Conservation (phyloP, 2,797 vertebrate species). For the Semaprochilodus insignis region DNA sequence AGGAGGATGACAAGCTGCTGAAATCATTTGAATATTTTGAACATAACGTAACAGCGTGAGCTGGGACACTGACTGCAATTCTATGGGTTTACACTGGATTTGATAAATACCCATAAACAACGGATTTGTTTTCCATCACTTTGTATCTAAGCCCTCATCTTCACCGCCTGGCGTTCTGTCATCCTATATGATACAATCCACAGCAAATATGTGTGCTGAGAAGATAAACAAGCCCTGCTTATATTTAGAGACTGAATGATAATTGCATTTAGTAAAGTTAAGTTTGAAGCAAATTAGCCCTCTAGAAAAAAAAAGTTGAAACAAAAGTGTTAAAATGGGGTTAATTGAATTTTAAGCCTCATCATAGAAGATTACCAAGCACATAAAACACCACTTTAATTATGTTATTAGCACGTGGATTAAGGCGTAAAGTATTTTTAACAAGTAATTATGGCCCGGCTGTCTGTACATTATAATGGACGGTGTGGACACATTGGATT, state of each 20-base stretch:
- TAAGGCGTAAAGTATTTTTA: conserved; percentile 77
- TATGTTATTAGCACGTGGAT: conserved; percentile 81
- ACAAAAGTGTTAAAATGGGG: conserved; percentile 81
- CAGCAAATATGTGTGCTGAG: conserved; percentile 59
- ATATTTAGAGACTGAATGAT: conserved; percentile 65
- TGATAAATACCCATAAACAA: background rate
- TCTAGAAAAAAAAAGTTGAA: conserved; percentile 74
- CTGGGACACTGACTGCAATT: background rate
- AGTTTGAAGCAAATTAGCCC: conserved; percentile 80
- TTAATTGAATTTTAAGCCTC: conserved; percentile 86
- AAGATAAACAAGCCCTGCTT: conserved; percentile 73
- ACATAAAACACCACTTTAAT: conserved; percentile 81
- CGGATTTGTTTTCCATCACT: background rate
- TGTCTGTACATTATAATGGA: conserved; percentile 74
- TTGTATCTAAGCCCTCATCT: background rate
- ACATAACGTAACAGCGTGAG: conserved; percentile 9
- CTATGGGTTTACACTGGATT: background rate
- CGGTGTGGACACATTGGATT: conserved; percentile 68
- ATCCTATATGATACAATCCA: conserved; percentile 38
- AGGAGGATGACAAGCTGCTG: conserved; percentile 65
- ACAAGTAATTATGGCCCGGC: conserved; percentile 75
- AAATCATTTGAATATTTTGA: conserved; percentile 35
- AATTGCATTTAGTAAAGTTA: conserved; percentile 73
- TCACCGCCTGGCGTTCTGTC: background rate
- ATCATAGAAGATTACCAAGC: conserved; percentile 81